Percentiles rank a stretch among this genome's conserved stretches.
phyloP scores from a whole-genome alignment of 2,888 invertebrate genomes.

The Panorpa germanica region DNA sequence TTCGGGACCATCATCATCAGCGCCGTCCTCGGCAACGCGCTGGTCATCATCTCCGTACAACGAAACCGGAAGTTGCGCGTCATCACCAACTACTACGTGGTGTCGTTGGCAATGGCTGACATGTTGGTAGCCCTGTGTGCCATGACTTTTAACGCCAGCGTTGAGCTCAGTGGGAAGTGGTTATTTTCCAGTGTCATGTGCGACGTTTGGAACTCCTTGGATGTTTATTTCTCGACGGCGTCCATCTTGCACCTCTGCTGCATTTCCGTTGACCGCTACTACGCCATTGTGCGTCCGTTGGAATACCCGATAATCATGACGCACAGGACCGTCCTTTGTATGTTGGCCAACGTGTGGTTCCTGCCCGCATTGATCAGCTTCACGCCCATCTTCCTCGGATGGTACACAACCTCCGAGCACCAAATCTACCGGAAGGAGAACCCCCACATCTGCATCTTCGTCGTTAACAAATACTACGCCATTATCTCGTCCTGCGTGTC shows the following conservation, averaged over 20 bases:
- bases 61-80: slow-evolving; percentile 35
- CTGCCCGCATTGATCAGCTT: slow-evolving; percentile 84
- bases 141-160: slow-evolving; percentile 86
- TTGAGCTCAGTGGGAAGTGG: slow-evolving; percentile 72
- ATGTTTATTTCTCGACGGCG: slow-evolving; percentile 87
- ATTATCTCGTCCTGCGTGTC: slow-evolving; percentile 78
- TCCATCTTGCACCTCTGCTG: slow-evolving; percentile 89
- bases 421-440: slow-evolving; percentile 30
- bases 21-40: slow-evolving; percentile 78
- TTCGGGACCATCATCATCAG: slow-evolving; percentile 77
- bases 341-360: slow-evolving; percentile 82
- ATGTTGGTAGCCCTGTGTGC: slow-evolving; percentile 88
- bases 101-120: slow-evolving; percentile 84
- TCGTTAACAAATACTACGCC: slow-evolving; percentile 73
- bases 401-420: slow-evolving; percentile 81
- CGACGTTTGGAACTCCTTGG: slow-evolving; percentile 90
- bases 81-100: slow-evolving; percentile 91
- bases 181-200: slow-evolving; percentile 82
- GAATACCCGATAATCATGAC: slow-evolving; percentile 92
- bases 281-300: slow-evolving; percentile 82
- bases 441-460: slow-evolving; percentile 64
- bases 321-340: slow-evolving; percentile 53
- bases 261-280: slow-evolving; percentile 73
- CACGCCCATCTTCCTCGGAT: slow-evolving; percentile 85
- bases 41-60: slow-evolving; percentile 40